A percentile compares a stretch with the other conserved stretches of the same genome.
Conservation (phyloP, 2,888 invertebrate genomes). For the Megamerina dolium region DNA sequence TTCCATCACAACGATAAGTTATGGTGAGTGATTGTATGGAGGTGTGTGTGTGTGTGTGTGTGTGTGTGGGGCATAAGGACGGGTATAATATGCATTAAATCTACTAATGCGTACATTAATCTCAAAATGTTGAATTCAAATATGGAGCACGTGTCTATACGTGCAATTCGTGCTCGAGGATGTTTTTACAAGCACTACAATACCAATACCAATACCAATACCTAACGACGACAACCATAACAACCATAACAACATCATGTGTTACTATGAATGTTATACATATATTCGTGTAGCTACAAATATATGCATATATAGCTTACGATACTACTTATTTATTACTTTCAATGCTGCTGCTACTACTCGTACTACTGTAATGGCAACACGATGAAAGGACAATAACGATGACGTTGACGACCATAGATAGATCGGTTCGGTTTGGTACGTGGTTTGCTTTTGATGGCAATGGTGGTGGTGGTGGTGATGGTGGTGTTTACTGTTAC, state of each 20-base stretch:
- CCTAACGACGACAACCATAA: conserved; percentile 7
- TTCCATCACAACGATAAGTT: too few relatives aligned
- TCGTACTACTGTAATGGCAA: conserved; percentile 14
- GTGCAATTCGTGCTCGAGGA: conserved; percentile 39
- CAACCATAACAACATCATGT: conserved; percentile 8
- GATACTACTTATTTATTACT: too few relatives aligned
- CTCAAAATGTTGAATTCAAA: conserved; percentile 32
- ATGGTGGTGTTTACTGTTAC: neutral
- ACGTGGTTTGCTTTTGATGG: neutral
- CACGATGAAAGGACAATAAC: conserved; percentile 15
- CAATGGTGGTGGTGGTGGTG: neutral
- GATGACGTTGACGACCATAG: conserved; percentile 21
- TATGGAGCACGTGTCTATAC: conserved; percentile 31
- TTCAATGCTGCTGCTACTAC: too few relatives aligned
- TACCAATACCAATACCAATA: conserved; percentile 7
- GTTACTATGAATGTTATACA: conserved; percentile 20
- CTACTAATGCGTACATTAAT: conserved; percentile 49
- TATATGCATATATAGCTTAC: neutral
- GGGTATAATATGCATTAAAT: conserved; percentile 25
- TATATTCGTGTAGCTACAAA: neutral
- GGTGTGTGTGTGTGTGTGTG: neutral
- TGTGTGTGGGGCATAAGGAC: neutral
- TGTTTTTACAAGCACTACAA: conserved; percentile 35
- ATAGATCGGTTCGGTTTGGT: conserved; percentile 12
- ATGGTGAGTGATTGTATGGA: neutral